Evolutionary conservation across 2,797 vertebrate species (phyloP), one percentile per base, ranked within the genome.

Genomic region (Paguma larvata): DNA sequence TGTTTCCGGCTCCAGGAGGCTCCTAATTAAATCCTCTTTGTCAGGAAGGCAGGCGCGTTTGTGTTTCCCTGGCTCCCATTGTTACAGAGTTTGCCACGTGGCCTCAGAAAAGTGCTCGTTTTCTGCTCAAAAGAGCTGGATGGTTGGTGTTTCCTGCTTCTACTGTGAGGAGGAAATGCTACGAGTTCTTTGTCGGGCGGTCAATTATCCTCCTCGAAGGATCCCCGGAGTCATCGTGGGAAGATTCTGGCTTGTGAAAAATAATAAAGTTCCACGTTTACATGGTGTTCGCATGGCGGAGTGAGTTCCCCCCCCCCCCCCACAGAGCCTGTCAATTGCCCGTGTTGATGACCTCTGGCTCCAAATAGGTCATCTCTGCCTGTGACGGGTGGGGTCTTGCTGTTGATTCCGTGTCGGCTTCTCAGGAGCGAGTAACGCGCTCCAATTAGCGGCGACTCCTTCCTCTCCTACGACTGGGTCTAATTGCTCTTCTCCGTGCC

Each of bases 391-490:
- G 98, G 98, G 98, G 98, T 97, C 98, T 92, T 23, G 82, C 83
- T 99, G 99, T 98, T 99, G 99, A 99, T 98, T 98, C 98, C 97
- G 97, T 98, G 98, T 99, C 96, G 98, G 97, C 97, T 97, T 97
- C 97, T 98, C 98, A 96, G 98, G 98, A 98, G 97, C 97, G 98
- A 98, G 99, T 99, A 99, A 99, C 98, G 99, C 97, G 97, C 95
- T 97, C 89, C 98, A 98, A 99, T 99, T 99, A 99, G 99, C 99
- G 98, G 99, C 98, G 96, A 98, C 98, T 97, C 97, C 98, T 98
- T 97, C 95, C 95, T 98, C 98, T 98, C 96, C 98, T 98, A 98
- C 95, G 95, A 94, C 98, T 98, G 98, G 97, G 98, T 98, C 98
- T 98, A 98, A 98, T 98, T 98, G 98, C 98, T 98, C 97, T 98